A percentile compares a stretch with the other conserved stretches of the same genome.
Conservation (phyloP, 2,888 invertebrate species). For the Plagodis dolabraria region DNA sequence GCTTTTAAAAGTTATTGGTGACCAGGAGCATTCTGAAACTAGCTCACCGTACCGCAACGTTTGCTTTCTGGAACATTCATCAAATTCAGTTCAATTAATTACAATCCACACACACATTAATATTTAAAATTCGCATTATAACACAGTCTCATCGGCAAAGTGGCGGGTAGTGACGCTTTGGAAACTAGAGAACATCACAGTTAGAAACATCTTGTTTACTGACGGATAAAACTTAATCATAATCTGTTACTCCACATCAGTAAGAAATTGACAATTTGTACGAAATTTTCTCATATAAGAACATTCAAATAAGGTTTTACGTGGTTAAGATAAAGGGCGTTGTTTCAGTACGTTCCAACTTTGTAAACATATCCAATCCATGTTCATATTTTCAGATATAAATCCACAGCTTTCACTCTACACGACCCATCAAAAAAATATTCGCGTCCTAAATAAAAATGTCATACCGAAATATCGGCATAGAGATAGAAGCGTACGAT, state of each 20-base stretch:
- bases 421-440: slow-evolving; percentile 9
- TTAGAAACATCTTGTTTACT: too few relatives aligned
- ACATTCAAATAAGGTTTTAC: too few relatives aligned
- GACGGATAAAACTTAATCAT: too few relatives aligned
- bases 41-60: slow-evolving; percentile 31
- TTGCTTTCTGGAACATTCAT: slow-evolving; percentile 30
- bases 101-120: not conserved
- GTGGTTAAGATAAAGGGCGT: too few relatives aligned
- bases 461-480: slow-evolving; percentile 55
- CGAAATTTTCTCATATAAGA: too few relatives aligned
- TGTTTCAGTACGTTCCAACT: too few relatives aligned
- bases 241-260: too few relatives aligned
- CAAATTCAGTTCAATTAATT: slow-evolving; percentile 29
- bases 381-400: slow-evolving; percentile 4
- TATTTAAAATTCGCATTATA: not conserved
- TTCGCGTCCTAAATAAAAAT: slow-evolving; percentile 42
- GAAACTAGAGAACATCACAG: too few relatives aligned
- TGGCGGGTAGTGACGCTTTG: too few relatives aligned
- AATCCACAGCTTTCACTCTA: slow-evolving; percentile 1
- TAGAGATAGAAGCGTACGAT: slow-evolving; percentile 45
- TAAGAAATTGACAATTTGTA: too few relatives aligned
- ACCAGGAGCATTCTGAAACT: slow-evolving; percentile 22
- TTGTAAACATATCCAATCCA: not conserved
- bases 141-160: too few relatives aligned
- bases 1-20: slow-evolving; percentile 32